Percentiles rank a stretch among this genome's conserved stretches.
These are phyloP conservation scores for Protodeltote pygarga DNA, from an alignment of 2,888 invertebrate genomes.

Conservation along the genomic window DNA sequence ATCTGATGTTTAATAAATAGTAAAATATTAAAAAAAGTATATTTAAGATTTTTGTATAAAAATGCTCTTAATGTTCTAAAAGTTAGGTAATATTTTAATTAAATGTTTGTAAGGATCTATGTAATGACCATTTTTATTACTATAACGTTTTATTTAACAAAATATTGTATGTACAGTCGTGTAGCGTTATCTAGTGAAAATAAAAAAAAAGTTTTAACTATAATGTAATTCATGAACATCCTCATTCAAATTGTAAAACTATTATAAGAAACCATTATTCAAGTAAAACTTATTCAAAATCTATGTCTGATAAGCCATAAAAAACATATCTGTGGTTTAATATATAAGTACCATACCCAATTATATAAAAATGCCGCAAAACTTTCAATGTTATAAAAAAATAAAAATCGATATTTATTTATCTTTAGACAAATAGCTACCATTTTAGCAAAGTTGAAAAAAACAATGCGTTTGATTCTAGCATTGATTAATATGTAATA, in stretches of 20 bases:
- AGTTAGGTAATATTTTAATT: conserved; percentile 39
- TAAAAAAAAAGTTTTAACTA: conserved; percentile 12
- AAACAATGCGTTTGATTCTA: too few species aligned
- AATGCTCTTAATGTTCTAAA: conserved; percentile 26
- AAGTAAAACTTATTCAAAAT: too few species aligned
- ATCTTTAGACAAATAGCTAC: too few species aligned
- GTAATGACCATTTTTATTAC: conserved; percentile 54
- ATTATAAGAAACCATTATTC: neutral
- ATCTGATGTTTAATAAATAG: neutral
- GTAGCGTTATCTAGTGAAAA: conserved; percentile 34
- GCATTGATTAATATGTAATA: too few species aligned
- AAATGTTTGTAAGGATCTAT: conserved; percentile 59
- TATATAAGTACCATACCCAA: too few species aligned
- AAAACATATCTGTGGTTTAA: too few species aligned
- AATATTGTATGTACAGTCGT: conserved; percentile 58
- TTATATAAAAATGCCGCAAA: too few species aligned
- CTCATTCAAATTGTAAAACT: conserved; percentile 8
- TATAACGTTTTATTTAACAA: conserved; percentile 46
- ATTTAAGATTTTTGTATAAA: too few species aligned
- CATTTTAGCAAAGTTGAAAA: too few species aligned
- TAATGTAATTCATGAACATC: conserved; percentile 12
- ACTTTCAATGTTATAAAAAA: neutral
- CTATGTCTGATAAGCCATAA: too few species aligned
- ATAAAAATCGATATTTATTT: neutral
- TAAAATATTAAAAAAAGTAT: too few species aligned